phyloP scores from a whole-genome alignment of 2,797 vertebrate genomes.

The Periparus ater region DNA sequence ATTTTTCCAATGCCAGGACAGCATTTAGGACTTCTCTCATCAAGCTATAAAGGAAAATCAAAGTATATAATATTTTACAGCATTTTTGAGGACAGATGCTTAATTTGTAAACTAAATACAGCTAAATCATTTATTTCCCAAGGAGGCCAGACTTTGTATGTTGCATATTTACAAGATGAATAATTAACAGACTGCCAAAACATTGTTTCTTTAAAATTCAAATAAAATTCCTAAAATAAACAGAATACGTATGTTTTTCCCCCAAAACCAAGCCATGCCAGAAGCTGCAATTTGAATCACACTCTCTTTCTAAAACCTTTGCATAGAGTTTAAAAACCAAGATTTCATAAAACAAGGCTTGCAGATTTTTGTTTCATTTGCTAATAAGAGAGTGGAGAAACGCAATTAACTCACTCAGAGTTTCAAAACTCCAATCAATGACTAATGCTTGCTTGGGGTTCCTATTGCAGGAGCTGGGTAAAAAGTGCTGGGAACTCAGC shows the following conservation, averaged over 20 bases:
- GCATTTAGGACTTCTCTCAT: background rate
- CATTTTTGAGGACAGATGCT: background rate
- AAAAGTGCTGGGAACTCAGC: background rate
- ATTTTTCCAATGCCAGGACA: background rate
- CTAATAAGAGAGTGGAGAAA: background rate
- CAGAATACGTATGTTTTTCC: accelerated
- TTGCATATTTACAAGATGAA: background rate
- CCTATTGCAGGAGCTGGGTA: background rate
- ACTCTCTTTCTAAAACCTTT: background rate
- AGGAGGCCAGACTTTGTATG: background rate
- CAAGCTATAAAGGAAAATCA: background rate
- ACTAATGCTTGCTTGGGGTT: background rate
- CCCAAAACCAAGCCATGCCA: background rate
- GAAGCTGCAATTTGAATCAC: background rate
- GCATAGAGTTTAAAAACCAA: accelerated
- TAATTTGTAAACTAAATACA: background rate
- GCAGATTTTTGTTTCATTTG: background rate
- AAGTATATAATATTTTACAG: background rate
- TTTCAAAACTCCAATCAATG: background rate
- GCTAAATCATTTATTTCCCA: background rate
- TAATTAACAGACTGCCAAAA: background rate
- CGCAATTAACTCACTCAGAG: accelerated
- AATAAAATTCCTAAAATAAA: background rate
- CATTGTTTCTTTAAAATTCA: background rate
- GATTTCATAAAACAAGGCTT: background rate